A percentile compares a stretch with the other conserved stretches of the same genome.
Conservation (phyloP, 2,797 vertebrate species). For the Sphenodon punctatus region DNA sequence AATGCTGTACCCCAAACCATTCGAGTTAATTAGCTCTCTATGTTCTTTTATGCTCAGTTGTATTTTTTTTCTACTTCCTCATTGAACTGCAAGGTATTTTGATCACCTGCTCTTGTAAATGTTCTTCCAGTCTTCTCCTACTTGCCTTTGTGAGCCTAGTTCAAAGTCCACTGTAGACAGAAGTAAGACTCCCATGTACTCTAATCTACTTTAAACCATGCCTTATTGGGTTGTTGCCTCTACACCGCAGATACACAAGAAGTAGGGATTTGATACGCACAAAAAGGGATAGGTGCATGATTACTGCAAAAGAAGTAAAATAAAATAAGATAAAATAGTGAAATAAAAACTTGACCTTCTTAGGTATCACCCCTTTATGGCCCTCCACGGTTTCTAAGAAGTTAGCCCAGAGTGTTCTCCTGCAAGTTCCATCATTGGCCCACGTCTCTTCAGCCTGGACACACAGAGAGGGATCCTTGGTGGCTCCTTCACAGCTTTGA, state of each 20-base stretch:
- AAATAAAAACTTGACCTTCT: no score
- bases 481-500: no score
- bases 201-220: constrained; percentile 2
- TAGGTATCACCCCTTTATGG: no score
- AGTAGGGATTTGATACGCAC: constrained; percentile 9
- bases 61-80: not conserved
- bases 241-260: constrained; percentile 15
- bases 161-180: not conserved
- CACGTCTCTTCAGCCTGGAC: no score
- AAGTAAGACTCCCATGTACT: not conserved
- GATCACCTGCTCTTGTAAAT: not conserved
- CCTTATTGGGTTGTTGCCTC: not conserved
- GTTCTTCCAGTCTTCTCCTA: not conserved
- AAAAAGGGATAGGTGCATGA: constrained; percentile 19
- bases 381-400: no score
- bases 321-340: no score
- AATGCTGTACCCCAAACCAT: not conserved
- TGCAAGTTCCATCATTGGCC: no score
- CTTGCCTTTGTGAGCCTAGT: not conserved
- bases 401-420: no score
- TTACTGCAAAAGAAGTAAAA: no score
- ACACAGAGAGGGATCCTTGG: no score
- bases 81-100: not conserved
- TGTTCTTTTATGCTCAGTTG: not conserved
- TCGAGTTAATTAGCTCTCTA: not conserved